Evolutionary conservation across 1,140 invertebrate genomes (phyloP), one percentile per base, ranked within the genome.

Genomic region (Psilanteris sp.): DNA sequence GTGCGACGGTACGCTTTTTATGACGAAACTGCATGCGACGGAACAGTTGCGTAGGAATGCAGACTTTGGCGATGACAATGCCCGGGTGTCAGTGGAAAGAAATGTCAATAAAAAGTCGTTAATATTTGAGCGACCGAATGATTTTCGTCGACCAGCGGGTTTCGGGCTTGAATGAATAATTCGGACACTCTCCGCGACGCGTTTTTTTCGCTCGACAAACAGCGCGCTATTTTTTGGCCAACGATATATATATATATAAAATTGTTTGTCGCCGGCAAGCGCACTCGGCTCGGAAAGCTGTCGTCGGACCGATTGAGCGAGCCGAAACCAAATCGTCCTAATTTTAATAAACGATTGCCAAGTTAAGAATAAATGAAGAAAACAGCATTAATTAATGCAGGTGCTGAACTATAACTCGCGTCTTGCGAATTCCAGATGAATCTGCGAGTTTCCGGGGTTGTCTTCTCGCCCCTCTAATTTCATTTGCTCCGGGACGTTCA

Each of bases 311-410:
- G n/a, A n/a, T n/a, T n/a, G n/a, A n/a, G n/a, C n/a, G n/a, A n/a
- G n/a, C n/a, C n/a, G n/a, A 20, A 20, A 59, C 36, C n/a, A 52
- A 70, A 43, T 52, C 44, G 44, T 52, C 39, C 7, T 62, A 71
- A 54, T 37, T 34, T 24, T 43, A 52, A 71, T 62, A 43, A 72
- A 41, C 50, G 68, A 64, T 27, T 50, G 27, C 2, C 10, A 8
- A 52, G 32, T 66, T 66, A 55, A 62, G 55, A 67, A 68, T 75
- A 62, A 75, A 74, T 61, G 39, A n/a, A 22, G 46, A 55, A 68
- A 75, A 75, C 68, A 54, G 48, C 26, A 75, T 72, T 67, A 72
- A 77, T 73, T 67, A 62, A 71, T 73, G 61, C 59, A 70, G 66
- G 54, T 61, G 66, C 50, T 62, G 64, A 74, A 79, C 44, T 71